Evolutionary conservation across 2,113 vertebrate species (phyloP).

Genomic region (Alligator sinensis): DNA sequence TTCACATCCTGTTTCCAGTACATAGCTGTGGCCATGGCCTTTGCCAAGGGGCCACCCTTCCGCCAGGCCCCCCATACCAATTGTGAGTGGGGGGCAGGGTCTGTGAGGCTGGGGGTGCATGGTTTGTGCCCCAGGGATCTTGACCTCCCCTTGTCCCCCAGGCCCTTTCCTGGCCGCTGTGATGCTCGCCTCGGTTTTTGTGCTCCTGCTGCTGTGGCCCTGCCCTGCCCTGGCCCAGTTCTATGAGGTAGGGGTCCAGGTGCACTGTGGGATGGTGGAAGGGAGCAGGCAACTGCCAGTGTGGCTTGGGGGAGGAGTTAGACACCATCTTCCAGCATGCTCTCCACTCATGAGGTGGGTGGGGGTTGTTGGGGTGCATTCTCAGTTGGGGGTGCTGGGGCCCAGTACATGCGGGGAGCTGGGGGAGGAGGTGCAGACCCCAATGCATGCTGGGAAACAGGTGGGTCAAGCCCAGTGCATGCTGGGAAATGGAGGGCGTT

Average conservation of each 20-base stretch:
- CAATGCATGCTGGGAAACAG: too few species aligned
- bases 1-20: neutral
- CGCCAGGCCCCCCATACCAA: neutral
- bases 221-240: neutral
- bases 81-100: neutral
- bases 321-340: too few species aligned
- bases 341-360: too few species aligned
- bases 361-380: neutral
- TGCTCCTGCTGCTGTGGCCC: too few species aligned
- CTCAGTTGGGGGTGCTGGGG: too few species aligned
- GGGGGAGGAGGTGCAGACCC: too few species aligned
- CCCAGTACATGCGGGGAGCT: too few species aligned
- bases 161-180: neutral
- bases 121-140: neutral
- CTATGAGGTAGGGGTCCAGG: neutral
- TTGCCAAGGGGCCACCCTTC: too few species aligned
- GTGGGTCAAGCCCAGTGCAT: too few species aligned
- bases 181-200: neutral
- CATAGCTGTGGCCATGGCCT: too few species aligned
- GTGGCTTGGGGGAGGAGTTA: neutral
- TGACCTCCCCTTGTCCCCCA: neutral
- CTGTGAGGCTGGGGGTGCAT: neutral
- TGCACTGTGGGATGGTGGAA: neutral
- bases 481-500: too few species aligned
- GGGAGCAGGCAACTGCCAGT: neutral